Evolutionary conservation across 2,113 vertebrate species (phyloP).

Genomic region (Brachypodius melanocephalos): DNA sequence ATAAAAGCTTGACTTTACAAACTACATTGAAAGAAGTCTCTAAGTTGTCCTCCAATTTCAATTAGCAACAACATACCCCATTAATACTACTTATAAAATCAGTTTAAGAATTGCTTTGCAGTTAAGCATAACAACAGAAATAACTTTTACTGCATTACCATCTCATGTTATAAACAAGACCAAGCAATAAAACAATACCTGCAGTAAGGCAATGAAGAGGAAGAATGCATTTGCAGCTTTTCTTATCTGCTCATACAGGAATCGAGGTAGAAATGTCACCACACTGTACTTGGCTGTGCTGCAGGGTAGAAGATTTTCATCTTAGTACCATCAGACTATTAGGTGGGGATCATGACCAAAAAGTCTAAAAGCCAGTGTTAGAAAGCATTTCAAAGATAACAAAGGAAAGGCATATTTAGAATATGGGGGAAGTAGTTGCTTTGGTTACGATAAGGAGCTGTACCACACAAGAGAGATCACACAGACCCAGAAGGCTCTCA

Average conservation of each 20-base stretch:
- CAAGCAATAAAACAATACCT: slow-evolving; percentile 76
- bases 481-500: neutral
- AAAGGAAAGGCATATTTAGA: neutral
- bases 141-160: neutral
- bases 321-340: neutral
- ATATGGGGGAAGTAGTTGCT: neutral
- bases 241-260: slow-evolving; percentile 98
- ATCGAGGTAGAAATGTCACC: slow-evolving; percentile 96
- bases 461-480: neutral
- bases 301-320: neutral
- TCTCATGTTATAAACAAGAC: neutral
- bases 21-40: neutral
- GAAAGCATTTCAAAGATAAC: neutral
- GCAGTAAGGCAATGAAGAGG: slow-evolving; percentile 99
- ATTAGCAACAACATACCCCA: neutral
- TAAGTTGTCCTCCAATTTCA: neutral
- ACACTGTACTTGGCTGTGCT: slow-evolving; percentile 98
- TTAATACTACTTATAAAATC: neutral
- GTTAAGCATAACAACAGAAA: neutral
- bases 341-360: neutral
- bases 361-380: neutral
- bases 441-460: neutral
- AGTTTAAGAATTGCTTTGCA: neutral
- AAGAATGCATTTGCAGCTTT: slow-evolving; percentile 99
- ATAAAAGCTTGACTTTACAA: neutral